Evolutionary conservation across 2,888 invertebrate genomes (phyloP).

Genomic region (Cactoblastis cactorum): DNA sequence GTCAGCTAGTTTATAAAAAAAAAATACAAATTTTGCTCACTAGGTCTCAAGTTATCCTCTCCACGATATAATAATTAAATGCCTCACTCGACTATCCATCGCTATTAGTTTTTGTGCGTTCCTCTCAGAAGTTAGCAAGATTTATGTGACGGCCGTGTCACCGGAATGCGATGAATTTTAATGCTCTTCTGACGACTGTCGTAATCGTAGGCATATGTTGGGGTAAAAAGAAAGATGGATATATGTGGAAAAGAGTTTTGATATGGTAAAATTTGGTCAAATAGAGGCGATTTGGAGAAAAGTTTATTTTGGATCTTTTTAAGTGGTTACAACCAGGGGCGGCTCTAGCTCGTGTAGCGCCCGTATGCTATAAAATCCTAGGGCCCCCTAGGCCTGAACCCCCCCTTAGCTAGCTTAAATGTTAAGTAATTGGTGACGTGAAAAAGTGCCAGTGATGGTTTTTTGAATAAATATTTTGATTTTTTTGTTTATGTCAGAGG

Average conservation of each 20-base stretch:
- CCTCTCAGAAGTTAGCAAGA: constrained; percentile 1
- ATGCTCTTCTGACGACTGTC: background rate
- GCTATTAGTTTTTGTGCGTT: background rate
- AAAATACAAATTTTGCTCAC: no score
- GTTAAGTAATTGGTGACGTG: no score
- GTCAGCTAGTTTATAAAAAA: no score
- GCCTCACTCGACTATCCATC: background rate
- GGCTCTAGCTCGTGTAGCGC: no score
- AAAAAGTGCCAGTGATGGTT: no score
- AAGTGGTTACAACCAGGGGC: no score
- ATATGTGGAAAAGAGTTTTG: background rate
- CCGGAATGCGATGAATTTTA: constrained; percentile 10
- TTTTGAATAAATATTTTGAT: no score
- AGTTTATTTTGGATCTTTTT: no score
- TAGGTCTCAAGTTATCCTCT: background rate
- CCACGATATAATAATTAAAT: background rate
- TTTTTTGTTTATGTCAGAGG: no score
- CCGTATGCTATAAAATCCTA: no score
- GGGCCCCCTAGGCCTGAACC: no score
- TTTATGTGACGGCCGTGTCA: constrained; percentile 2
- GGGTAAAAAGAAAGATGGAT: background rate
- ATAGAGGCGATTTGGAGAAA: background rate
- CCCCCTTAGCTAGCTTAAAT: no score
- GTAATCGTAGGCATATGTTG: background rate
- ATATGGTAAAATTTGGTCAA: background rate